Conservation (phyloP, 1,140 invertebrate genomes). For the Portunus trituberculatus region DNA sequence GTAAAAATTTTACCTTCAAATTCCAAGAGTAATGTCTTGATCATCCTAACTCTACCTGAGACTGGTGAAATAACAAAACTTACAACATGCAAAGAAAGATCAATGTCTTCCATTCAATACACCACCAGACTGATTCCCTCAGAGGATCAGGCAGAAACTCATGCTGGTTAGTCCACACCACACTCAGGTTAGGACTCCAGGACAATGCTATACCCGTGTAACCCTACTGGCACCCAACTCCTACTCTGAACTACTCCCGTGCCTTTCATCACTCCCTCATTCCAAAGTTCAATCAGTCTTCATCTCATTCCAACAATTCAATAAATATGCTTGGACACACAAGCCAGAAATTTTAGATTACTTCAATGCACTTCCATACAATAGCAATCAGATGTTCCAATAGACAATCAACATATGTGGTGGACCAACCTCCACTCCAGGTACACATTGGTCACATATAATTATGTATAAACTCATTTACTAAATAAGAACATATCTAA, state of each 20-base stretch:
- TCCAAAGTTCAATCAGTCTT: neutral
- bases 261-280: neutral
- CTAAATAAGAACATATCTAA: no score
- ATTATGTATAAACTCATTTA: no score
- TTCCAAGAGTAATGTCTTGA: neutral
- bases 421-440: no score
- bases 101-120: neutral
- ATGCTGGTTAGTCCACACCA: conserved; percentile 20
- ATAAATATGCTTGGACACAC: neutral
- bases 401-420: no score
- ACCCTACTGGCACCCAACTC: neutral
- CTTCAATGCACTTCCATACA: no score
- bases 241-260: neutral
- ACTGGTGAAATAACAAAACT: neutral
- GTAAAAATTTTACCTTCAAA: no score
- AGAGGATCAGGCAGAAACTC: neutral
- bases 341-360: neutral
- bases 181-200: conserved; percentile 4
- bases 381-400: no score
- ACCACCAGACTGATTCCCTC: neutral
- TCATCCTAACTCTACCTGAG: neutral
- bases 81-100: neutral
- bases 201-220: neutral
- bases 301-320: neutral
- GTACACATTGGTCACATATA: no score